Evolutionary conservation across 2,797 vertebrate species (phyloP).

Genomic region (Hemibagrus guttatus): DNA sequence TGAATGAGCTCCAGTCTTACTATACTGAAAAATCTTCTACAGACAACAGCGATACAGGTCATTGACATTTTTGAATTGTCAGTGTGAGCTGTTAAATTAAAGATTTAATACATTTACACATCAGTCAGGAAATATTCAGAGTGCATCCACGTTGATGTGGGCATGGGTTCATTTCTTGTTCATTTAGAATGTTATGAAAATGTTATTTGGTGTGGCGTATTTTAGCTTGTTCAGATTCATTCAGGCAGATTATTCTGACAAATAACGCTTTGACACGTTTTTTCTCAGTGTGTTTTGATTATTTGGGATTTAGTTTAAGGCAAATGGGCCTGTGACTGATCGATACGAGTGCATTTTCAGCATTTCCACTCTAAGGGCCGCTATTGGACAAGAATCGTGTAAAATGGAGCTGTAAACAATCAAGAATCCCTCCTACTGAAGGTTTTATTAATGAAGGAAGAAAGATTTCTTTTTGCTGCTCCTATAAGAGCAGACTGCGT

Average conservation of each 20-base stretch:
- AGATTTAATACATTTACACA: neutral
- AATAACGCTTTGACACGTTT: neutral
- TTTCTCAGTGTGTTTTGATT: neutral
- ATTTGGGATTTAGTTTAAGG: neutral
- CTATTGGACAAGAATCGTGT: conserved; percentile 32
- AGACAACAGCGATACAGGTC: neutral
- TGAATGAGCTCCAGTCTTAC: neutral
- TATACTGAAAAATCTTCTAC: neutral
- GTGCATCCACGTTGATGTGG: too few relatives aligned
- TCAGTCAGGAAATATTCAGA: neutral
- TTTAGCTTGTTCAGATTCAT: neutral
- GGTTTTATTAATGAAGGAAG: neutral
- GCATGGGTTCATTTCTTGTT: too few relatives aligned
- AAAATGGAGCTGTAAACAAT: too few relatives aligned
- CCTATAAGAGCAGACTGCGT: neutral
- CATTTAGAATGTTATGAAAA: neutral
- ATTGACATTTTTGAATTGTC: neutral
- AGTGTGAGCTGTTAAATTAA: neutral
- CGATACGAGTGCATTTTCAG: conserved; percentile 2
- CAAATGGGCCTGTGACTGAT: too few relatives aligned
- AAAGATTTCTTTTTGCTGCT: neutral
- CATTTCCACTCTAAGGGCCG: conserved; percentile 43
- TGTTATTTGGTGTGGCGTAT: neutral
- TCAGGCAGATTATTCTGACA: neutral
- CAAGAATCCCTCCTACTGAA: neutral